Base-by-base conservation (phyloP, 2,797 vertebrate species). In the Myotis myotis region DNA sequence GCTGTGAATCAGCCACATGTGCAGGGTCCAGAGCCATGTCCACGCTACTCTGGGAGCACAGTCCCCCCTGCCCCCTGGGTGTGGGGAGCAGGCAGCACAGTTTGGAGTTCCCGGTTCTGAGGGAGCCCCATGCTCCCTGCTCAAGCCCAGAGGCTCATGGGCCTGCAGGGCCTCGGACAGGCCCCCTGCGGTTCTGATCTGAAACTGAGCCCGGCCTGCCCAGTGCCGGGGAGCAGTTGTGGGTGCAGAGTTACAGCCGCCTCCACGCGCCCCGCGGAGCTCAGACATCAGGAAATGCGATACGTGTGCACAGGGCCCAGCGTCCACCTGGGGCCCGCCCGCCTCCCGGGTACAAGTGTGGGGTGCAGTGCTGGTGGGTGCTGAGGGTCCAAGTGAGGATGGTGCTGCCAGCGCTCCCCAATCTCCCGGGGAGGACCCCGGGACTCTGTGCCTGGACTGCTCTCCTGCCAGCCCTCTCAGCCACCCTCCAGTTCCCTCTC, bases 261-360 rank as follows among this genome's bases (percentile, higher is more conserved):
- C 17, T 5, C 12, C 30, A 2, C 84, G 8, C 5, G 0, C 7
- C 47, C 44, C 6, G 0, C 2, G 3, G 22, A 2, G 68, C 68
- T 33, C 6, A 6, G 76, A 55, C 12, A 8, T 30, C 68, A 57
- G 92, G 78, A 66, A 82, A 75, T 0, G 6, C 0, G 4, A 55
- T 75, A 8, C 0, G 47, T 53, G 36, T 36, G 28, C 11, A 0
- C 8, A 30, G 10, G 47, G 53, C 53, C n/a, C 25, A 5, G 23
- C 1, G 0, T 38, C 82, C 62, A 9, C 82, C 81, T n/a, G 1
- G 74, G 53, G 0, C 10, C 75, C 33, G 62, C 84, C 33, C 13
- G 8, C 16, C 30, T n/a, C 57, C 2, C 8, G 0, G 10, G 41
- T 13, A 1, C 1, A 2, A 3, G 76, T 3, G 23, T 30, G 20